Conservation (phyloP, 2,888 invertebrate genomes). For the Arctia plantaginis region DNA sequence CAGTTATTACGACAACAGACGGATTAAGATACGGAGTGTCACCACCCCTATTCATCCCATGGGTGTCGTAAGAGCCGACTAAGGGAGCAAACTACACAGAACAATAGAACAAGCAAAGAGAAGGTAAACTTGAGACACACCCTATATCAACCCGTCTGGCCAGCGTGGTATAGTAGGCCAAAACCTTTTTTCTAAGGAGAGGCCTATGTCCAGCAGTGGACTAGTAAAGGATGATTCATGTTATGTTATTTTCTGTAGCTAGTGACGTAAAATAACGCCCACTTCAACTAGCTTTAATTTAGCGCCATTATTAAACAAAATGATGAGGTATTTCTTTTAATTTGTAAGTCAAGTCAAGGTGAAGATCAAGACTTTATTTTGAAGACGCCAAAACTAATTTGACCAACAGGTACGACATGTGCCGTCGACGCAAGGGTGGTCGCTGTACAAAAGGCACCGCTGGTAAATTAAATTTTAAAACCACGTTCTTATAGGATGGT, state of each 20-base stretch:
- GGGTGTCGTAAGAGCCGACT: too few species aligned
- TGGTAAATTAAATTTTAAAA: slow-evolving; percentile 90
- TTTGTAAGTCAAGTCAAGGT: slow-evolving; percentile 41
- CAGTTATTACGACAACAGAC: too few species aligned
- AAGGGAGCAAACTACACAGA: too few species aligned
- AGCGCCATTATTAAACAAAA: slow-evolving; percentile 77
- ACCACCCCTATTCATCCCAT: too few species aligned
- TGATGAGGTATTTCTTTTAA: slow-evolving; percentile 32
- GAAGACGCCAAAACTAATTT: slow-evolving; percentile 78
- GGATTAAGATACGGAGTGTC: too few species aligned
- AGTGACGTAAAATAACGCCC: background rate
- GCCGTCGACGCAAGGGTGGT: slow-evolving; percentile 98
- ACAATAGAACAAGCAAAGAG: too few species aligned
- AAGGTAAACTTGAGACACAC: too few species aligned
- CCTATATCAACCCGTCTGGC: too few species aligned
- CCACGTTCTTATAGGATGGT: slow-evolving; percentile 72
- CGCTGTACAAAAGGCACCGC: slow-evolving; percentile 99
- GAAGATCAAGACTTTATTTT: slow-evolving; percentile 55
- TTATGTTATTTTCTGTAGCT: background rate
- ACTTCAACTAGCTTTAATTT: slow-evolving; percentile 58
- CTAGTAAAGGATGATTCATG: too few species aligned
- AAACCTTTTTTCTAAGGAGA: too few species aligned
- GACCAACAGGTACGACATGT: slow-evolving; percentile 97
- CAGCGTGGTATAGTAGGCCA: too few species aligned
- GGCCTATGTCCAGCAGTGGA: too few species aligned